These are phyloP conservation scores for Stenichneumon culpator DNA, from an alignment of 2,888 invertebrate species.

Conservation along the genomic window DNA sequence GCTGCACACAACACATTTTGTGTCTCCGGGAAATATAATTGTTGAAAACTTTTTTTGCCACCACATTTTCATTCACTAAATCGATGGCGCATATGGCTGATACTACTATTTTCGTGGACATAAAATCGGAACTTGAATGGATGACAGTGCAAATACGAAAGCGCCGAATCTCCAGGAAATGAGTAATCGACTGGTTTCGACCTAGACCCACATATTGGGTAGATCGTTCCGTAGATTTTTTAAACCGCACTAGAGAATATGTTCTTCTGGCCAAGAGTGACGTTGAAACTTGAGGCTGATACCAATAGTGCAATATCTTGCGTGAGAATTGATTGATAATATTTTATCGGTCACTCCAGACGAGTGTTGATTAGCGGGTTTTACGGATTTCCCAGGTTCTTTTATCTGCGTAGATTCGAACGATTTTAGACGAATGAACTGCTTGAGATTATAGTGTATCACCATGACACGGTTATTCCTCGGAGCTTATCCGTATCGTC, in stretches of 20 bases:
- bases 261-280: background rate
- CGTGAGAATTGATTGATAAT: background rate
- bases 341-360: background rate
- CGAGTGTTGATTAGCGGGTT: background rate
- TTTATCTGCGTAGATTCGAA: background rate
- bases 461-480: background rate
- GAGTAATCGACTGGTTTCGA: background rate
- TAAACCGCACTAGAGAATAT: background rate
- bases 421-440: background rate
- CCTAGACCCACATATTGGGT: background rate
- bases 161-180: background rate
- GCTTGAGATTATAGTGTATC: background rate
- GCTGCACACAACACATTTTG: background rate
- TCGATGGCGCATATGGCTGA: background rate
- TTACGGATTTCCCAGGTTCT: background rate
- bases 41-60: background rate
- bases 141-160: background rate
- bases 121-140: background rate
- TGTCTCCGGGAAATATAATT: background rate
- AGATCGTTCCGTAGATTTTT: background rate
- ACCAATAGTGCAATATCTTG: background rate
- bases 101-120: background rate
- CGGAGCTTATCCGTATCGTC: slow-evolving; percentile 1
- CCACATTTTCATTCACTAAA: background rate
- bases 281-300: background rate